These are phyloP conservation scores for Empidonax alnorum DNA, from an alignment of 2,113 vertebrate species.

Conservation along the genomic window DNA sequence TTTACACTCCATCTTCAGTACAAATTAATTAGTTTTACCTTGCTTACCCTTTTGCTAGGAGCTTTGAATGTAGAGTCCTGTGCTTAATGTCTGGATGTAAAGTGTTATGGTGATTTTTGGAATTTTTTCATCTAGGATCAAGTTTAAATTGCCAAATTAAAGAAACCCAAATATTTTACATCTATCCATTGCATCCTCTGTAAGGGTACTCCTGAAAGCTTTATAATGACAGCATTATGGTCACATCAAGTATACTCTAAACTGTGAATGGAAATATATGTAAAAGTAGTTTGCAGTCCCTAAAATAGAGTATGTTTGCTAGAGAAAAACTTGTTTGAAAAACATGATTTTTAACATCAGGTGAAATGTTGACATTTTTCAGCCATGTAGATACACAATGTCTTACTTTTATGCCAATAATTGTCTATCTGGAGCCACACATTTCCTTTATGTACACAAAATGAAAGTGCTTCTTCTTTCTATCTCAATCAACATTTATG, in stretches of 20 bases:
- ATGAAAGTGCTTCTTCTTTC: background rate
- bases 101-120: background rate
- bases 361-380: background rate
- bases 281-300: background rate
- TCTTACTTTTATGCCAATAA: background rate
- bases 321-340: background rate
- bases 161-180: background rate
- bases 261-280: background rate
- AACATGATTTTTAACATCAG: background rate
- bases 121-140: background rate
- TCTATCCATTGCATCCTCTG: background rate
- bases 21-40: constrained; percentile 5
- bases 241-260: background rate
- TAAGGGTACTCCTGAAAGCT: background rate
- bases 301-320: background rate
- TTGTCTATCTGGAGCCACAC: background rate
- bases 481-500: background rate
- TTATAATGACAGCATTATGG: background rate
- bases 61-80: background rate
- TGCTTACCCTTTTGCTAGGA: background rate
- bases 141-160: background rate
- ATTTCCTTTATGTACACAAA: background rate
- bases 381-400: background rate
- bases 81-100: background rate
- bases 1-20: background rate